These are phyloP conservation scores for Scaeva pyrastri DNA, from an alignment of 2,888 invertebrate genomes.

Conservation along the genomic window DNA sequence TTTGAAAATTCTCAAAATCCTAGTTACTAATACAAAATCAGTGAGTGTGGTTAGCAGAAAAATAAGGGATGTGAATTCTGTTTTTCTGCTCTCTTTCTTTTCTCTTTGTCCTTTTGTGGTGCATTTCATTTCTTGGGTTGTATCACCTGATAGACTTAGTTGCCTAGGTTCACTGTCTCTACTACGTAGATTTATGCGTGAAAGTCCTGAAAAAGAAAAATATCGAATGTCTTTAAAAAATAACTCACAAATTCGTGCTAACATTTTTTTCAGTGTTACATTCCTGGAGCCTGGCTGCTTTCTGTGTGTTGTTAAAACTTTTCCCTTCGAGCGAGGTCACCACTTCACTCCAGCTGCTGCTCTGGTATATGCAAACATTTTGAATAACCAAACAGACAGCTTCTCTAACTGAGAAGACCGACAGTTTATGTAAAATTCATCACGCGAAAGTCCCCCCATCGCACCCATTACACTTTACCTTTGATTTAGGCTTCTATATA, in stretches of 20 bases:
- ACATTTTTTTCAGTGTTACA: background rate
- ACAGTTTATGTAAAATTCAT: conserved; percentile 46
- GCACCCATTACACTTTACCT: background rate
- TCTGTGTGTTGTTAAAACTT: background rate
- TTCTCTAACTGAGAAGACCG: conserved; percentile 30
- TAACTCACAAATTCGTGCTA: background rate
- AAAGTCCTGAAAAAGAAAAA: too few relatives aligned
- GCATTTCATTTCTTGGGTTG: too few relatives aligned
- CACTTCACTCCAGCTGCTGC: background rate
- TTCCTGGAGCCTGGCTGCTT: background rate
- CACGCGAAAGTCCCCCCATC: conserved; percentile 13
- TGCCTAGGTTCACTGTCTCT: too few relatives aligned
- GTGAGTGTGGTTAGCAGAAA: too few relatives aligned
- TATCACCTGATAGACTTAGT: too few relatives aligned
- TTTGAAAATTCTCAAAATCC: too few relatives aligned
- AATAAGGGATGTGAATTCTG: too few relatives aligned
- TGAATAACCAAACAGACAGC: conserved; percentile 28
- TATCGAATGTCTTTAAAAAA: too few relatives aligned
- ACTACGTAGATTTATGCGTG: too few relatives aligned
- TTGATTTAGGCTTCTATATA: conserved; percentile 36
- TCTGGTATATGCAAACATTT: background rate
- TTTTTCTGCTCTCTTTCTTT: too few relatives aligned
- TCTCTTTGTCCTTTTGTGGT: too few relatives aligned
- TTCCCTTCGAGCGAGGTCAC: conserved; percentile 33
- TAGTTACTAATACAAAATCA: too few relatives aligned